phyloP scores from a whole-genome alignment of 2,888 invertebrate genomes.

The Smittia aterrima region DNA sequence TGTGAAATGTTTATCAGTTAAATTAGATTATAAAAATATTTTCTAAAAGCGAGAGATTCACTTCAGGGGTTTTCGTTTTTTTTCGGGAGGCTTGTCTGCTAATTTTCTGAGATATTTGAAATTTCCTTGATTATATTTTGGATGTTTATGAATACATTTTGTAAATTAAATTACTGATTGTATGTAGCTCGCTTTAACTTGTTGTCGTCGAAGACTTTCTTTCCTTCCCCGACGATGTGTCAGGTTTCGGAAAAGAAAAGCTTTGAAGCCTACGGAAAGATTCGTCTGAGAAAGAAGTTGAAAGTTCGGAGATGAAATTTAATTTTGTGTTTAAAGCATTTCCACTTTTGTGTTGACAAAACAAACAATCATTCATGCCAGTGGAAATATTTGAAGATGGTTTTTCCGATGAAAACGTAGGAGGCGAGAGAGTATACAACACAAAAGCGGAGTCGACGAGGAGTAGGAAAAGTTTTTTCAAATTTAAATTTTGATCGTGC shows the following conservation, averaged over 20 bases:
- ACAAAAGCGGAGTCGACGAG: too few relatives aligned
- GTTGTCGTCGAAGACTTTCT: not conserved
- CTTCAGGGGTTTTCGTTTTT: too few relatives aligned
- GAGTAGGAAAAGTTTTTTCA: too few relatives aligned
- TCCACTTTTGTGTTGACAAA: not conserved
- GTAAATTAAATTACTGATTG: not conserved
- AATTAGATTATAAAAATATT: not conserved
- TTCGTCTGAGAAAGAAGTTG: not conserved
- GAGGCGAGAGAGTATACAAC: too few relatives aligned
- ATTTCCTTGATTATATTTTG: not conserved
- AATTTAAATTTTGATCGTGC: not conserved
- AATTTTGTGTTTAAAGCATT: not conserved
- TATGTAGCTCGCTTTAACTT: not conserved
- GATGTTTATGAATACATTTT: slow-evolving; percentile 7
- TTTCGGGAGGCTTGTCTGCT: not conserved
- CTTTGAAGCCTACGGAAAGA: not conserved
- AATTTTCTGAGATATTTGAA: not conserved
- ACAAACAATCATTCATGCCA: not conserved
- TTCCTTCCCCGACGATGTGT: not conserved
- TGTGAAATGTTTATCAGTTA: not conserved
- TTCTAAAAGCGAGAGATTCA: not conserved
- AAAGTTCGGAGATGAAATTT: not conserved
- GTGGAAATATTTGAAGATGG: not conserved
- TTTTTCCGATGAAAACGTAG: not conserved
- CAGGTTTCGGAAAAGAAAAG: not conserved